Evolutionary conservation across 2,888 invertebrate species (phyloP).

Genomic region (Axea sp.): DNA sequence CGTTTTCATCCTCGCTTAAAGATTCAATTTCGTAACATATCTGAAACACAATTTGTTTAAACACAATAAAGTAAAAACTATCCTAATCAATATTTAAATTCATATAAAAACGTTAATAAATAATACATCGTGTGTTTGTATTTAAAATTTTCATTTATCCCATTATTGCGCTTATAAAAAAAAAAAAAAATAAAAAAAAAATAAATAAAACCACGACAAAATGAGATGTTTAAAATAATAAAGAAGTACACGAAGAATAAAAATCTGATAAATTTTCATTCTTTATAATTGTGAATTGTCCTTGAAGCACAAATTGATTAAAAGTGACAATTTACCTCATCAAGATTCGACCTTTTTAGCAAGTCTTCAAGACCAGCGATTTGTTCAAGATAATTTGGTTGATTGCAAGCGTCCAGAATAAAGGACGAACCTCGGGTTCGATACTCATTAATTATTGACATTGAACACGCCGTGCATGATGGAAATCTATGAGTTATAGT

Average conservation of each 20-base stretch:
- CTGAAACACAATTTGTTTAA: constrained; percentile 72
- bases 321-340: constrained; percentile 69
- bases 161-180: too few species aligned
- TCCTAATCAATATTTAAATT: too few species aligned
- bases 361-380: constrained; percentile 82
- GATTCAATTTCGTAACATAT: constrained; percentile 73
- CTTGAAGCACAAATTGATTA: too few species aligned
- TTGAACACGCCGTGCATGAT: constrained; percentile 96
- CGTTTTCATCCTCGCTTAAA: constrained; percentile 70
- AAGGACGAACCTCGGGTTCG: constrained; percentile 80
- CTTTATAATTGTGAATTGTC: too few species aligned
- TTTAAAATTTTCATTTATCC: too few species aligned
- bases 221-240: too few species aligned
- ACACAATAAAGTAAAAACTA: too few species aligned
- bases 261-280: too few species aligned
- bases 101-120: not conserved
- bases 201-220: too few species aligned
- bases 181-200: too few species aligned
- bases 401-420: constrained; percentile 82
- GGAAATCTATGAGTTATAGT: constrained; percentile 93
- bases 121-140: too few species aligned
- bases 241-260: too few species aligned
- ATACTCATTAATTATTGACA: constrained; percentile 76
- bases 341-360: constrained; percentile 73
- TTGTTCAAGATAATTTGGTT: constrained; percentile 82